Conservation (phyloP, 1,140 invertebrate genomes). For the Drosophila seguyi region DNA sequence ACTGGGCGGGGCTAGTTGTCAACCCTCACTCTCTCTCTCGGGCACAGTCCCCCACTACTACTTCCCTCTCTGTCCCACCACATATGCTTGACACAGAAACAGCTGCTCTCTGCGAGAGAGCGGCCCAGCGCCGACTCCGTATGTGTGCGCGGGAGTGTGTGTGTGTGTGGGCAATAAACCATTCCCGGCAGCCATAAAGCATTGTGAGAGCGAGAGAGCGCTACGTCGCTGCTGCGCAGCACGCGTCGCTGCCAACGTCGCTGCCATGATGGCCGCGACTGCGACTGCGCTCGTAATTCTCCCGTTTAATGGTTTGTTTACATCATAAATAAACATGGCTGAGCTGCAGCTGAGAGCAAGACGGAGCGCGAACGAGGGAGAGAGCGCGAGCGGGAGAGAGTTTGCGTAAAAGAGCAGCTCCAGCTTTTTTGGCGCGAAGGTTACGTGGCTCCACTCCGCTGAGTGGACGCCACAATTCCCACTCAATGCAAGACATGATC, state of each 20-base stretch:
- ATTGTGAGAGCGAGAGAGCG: slow-evolving; percentile 61
- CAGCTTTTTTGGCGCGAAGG: slow-evolving; percentile 65
- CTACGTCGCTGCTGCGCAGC: slow-evolving; percentile 46
- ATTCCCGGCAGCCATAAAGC: slow-evolving; percentile 83
- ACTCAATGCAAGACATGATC: slow-evolving; percentile 47
- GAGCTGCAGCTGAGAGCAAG: slow-evolving; percentile 47
- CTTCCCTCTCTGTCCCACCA: slow-evolving; percentile 61
- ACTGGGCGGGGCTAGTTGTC: slow-evolving; percentile 68
- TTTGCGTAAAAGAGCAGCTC: slow-evolving; percentile 34
- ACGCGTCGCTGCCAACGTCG: slow-evolving; percentile 35
- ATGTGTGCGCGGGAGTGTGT: slow-evolving; percentile 3
- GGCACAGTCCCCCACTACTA: slow-evolving; percentile 36
- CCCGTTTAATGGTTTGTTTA: slow-evolving; percentile 85
- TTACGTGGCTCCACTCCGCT: slow-evolving; percentile 3
- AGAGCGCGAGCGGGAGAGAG: slow-evolving; percentile 22
- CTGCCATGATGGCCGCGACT: slow-evolving; percentile 75
- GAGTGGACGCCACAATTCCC: too few relatives aligned
- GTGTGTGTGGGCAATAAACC: slow-evolving; percentile 75
- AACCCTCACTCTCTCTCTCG: slow-evolving; percentile 30
- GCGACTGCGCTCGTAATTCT: slow-evolving; percentile 83
- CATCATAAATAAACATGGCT: slow-evolving; percentile 85
- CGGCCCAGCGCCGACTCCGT: slow-evolving; percentile 50
- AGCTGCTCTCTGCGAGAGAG: slow-evolving; percentile 68
- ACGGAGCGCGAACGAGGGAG: slow-evolving; percentile 14
- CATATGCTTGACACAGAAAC: slow-evolving; percentile 75